Evolutionary conservation across 2,113 vertebrate species (phyloP), one percentile per base, ranked within the genome.

Genomic region (Cheilinus undulatus): DNA sequence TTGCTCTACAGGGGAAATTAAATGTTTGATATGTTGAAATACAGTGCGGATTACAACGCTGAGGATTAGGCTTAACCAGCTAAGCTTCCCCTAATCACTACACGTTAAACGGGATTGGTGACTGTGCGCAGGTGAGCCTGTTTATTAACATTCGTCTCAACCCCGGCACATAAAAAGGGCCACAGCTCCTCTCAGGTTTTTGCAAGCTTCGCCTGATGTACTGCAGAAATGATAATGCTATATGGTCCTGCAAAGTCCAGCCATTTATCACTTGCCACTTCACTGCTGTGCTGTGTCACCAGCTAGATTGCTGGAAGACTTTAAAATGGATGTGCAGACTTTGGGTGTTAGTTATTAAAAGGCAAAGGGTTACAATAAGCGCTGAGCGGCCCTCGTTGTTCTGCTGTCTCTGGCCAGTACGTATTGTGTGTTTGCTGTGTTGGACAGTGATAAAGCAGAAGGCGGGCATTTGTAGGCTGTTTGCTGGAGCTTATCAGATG

Each of bases 1-100:
- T 73, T 68, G 28, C 67, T 72, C 69, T 50, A 60, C 52, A 64
- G 65, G 50, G 69, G 45, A 83, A 84, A 83, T 86, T 65, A 87
- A 91, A 86, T 88, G 80, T 79, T 76, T 80, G 75, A 88, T 83
- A 71, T 83, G 69, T 70, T 69, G 62, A 83, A 85, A 83, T 82
- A 76, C 69, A 69, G 60, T 63, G 17, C 64, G 88, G 85, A 90
- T 90, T 89, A 90, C 72, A 85, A 68, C 64, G 19, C 56, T 38
- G 76, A 46, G 76, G 85, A 88, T 88, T 88, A 89, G 84, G 67
- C 68, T 89, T 85, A 90, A 79, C 78, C 77, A 80, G 78, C 83
- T 89, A 83, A 90, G 78, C 84, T 69, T 26, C 19, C 7, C 80
- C 73, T 84, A 85, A 89, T 88, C 80, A 81, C 71, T 59, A 36